A percentile compares a stretch with the other conserved stretches of the same genome.
phyloP scores from a whole-genome alignment of 2,888 invertebrate genomes.

The Sesia apiformis region DNA sequence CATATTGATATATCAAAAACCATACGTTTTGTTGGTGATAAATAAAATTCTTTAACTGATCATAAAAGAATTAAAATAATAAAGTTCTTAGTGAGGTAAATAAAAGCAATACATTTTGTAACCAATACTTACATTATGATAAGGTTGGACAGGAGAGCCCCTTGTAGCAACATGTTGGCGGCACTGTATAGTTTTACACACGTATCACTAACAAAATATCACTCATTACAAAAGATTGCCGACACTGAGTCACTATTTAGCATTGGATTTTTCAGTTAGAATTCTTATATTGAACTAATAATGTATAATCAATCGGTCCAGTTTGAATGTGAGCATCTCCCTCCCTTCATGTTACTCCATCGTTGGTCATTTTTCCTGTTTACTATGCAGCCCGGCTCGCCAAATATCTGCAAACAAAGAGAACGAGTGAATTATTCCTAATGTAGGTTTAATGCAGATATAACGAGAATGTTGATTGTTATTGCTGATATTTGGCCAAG shows the following conservation, averaged over 20 bases:
- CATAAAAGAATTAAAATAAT: no score
- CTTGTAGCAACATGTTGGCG: constrained; percentile 36
- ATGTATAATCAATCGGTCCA: background rate
- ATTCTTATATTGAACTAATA: background rate
- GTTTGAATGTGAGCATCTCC: background rate
- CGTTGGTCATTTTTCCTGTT: constrained; percentile 28
- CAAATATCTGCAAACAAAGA: constrained; percentile 35
- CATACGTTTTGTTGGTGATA: no score
- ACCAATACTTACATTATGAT: constrained; percentile 50
- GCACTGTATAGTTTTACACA: constrained; percentile 23
- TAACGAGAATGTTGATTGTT: constrained; percentile 21
- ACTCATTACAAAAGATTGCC: constrained; percentile 22
- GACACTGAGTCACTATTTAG: constrained; percentile 32
- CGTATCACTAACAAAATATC: constrained; percentile 32
- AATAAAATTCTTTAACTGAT: no score
- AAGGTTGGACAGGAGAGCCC: constrained; percentile 38
- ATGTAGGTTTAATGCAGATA: constrained; percentile 13
- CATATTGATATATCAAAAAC: no score
- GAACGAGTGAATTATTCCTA: constrained; percentile 12
- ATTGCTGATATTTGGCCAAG: constrained; percentile 12
- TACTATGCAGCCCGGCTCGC: constrained; percentile 8
- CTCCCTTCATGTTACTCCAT: constrained; percentile 34
- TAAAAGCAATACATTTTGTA: no score
- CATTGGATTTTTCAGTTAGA: constrained; percentile 14
- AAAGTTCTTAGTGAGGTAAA: no score